These are phyloP conservation scores for Zenarchopterus dispar DNA, from an alignment of 2,797 vertebrate species.

Conservation along the genomic window DNA sequence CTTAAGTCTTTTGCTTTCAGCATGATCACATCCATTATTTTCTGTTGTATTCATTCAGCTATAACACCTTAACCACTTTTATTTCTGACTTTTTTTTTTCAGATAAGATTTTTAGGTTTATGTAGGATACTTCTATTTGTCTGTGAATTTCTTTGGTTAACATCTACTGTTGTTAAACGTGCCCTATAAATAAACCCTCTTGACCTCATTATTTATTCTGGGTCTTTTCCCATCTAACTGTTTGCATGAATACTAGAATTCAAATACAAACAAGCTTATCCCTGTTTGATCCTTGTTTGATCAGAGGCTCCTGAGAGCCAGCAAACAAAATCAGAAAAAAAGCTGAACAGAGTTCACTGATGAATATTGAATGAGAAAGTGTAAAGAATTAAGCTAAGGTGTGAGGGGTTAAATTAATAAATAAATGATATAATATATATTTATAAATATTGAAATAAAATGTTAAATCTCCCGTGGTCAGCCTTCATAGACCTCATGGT, in stretches of 20 bases:
- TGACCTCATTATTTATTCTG: conserved; percentile 20
- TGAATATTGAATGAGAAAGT: conserved; percentile 71
- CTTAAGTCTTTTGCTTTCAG: too few species aligned
- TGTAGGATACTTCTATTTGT: neutral
- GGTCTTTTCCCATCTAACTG: conserved; percentile 5
- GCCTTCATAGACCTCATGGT: conserved; percentile 75
- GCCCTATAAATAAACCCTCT: neutral
- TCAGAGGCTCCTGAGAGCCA: conserved; percentile 46
- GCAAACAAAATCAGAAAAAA: conserved; percentile 65
- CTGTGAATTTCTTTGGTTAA: conserved; percentile 1
- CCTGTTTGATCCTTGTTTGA: conserved; percentile 41
- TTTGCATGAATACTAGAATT: conserved; percentile 17
- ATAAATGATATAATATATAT: conserved; percentile 74
- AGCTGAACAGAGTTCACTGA: conserved; percentile 47
- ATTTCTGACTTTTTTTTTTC: too few species aligned
- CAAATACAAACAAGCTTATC: conserved; percentile 27
- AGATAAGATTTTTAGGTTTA: neutral
- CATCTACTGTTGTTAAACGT: conserved; percentile 2
- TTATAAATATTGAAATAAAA: conserved; percentile 75
- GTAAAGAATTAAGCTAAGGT: conserved; percentile 73
- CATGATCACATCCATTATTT: too few species aligned
- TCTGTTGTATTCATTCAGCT: too few species aligned
- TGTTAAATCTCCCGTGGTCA: conserved; percentile 80
- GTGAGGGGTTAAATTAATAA: conserved; percentile 75
- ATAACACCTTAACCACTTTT: neutral